Evolutionary conservation across 64 coral and sea anemone species (phyloP).

Genomic region (Cladopsammia gracilis): DNA sequence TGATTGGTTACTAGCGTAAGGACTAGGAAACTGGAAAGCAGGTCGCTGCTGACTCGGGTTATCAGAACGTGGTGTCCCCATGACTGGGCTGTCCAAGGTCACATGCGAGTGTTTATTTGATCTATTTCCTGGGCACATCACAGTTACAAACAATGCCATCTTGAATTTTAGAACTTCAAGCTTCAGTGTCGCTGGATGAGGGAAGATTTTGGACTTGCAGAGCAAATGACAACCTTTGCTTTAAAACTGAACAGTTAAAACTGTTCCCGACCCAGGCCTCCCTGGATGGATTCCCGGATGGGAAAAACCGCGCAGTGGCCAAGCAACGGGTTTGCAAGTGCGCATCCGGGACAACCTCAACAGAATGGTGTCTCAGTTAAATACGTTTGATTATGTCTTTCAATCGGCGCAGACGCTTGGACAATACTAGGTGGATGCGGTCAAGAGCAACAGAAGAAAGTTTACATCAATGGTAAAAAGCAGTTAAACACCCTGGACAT

Average conservation of each 20-base stretch:
- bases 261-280: conserved; percentile 50
- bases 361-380: not conserved
- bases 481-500: conserved; percentile 53
- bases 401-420: not conserved
- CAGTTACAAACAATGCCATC: conserved; percentile 12
- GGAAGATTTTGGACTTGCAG: conserved; percentile 64
- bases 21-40: conserved; percentile 63
- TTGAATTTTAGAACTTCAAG: conserved; percentile 69
- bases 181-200: conserved; percentile 69
- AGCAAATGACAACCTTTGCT: conserved; percentile 82
- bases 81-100: conserved; percentile 52
- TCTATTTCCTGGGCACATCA: not conserved
- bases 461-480: conserved; percentile 72
- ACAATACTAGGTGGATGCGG: conserved; percentile 49
- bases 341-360: conserved; percentile 77
- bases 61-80: conserved; percentile 51
- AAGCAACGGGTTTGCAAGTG: not conserved
- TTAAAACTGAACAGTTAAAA: conserved; percentile 56
- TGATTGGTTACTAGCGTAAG: conserved; percentile 79
- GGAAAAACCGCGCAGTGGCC: conserved; percentile 12
- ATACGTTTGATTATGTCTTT: conserved; percentile 42
- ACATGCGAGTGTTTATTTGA: conserved; percentile 62
- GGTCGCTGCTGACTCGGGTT: conserved; percentile 78
- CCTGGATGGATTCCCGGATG: conserved; percentile 40
- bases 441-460: conserved; percentile 10